These are phyloP conservation scores for Belgica antarctica DNA, from an alignment of 2,888 invertebrate species.

Conservation along the genomic window DNA sequence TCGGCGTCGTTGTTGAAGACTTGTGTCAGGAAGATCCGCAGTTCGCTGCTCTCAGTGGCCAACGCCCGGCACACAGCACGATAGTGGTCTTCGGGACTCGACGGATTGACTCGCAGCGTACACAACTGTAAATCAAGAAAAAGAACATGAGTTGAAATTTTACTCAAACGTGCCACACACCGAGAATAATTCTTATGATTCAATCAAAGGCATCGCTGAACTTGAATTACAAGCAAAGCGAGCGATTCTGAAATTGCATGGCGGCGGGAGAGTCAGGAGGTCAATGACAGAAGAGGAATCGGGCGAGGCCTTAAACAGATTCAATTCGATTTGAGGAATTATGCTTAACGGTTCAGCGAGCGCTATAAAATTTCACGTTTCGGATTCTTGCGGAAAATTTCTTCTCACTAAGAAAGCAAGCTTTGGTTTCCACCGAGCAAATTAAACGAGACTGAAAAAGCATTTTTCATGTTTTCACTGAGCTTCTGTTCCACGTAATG, in stretches of 20 bases:
- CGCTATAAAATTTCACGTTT: not conserved
- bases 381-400: not conserved
- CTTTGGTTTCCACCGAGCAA: not conserved
- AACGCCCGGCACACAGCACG: slow-evolving; percentile 89
- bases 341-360: slow-evolving; percentile 18
- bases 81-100: slow-evolving; percentile 56
- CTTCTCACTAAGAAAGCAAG: not conserved
- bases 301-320: slow-evolving; percentile 1
- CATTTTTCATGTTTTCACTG: not conserved
- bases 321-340: not conserved
- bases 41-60: slow-evolving; percentile 86
- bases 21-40: slow-evolving; percentile 84
- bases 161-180: slow-evolving; percentile 28
- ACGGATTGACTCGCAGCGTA: slow-evolving; percentile 56
- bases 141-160: not conserved
- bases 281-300: slow-evolving; percentile 10
- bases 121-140: slow-evolving; percentile 55
- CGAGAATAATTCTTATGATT: slow-evolving; percentile 8
- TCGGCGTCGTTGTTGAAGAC: slow-evolving; percentile 67
- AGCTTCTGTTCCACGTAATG: slow-evolving; percentile 13
- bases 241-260: not conserved
- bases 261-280: not conserved
- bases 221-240: not conserved
- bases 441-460: slow-evolving; percentile 1
- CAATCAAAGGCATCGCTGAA: not conserved